A percentile compares a stretch with the other conserved stretches of the same genome.
phyloP scores from a whole-genome alignment of 2,113 vertebrate genomes.

The Psilopsiagon aurifrons region DNA sequence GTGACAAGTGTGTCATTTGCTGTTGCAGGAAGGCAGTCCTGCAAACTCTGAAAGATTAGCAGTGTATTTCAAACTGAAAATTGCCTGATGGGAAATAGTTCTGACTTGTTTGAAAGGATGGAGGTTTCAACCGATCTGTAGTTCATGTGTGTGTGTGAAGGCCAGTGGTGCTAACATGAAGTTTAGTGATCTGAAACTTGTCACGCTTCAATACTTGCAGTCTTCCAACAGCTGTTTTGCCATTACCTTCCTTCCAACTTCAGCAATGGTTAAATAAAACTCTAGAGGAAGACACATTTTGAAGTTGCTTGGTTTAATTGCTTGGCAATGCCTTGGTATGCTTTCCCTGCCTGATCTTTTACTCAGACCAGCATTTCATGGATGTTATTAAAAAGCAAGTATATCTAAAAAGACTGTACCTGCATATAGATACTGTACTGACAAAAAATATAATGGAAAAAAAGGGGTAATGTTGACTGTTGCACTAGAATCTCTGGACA shows the following conservation, averaged over 20 bases:
- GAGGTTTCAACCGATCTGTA: background rate
- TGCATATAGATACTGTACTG: background rate
- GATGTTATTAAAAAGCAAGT: accelerated
- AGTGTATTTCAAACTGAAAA: background rate
- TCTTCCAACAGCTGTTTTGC: conserved; percentile 27
- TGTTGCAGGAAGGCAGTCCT: background rate
- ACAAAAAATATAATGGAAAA: accelerated
- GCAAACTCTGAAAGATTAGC: background rate
- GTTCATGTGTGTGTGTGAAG: background rate
- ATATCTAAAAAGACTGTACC: background rate
- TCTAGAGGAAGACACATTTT: background rate
- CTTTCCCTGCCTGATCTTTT: background rate
- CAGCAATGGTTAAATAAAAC: background rate
- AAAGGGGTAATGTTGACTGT: background rate
- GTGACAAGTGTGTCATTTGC: background rate
- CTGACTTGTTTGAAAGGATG: background rate
- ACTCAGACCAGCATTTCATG: background rate
- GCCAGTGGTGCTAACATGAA: background rate
- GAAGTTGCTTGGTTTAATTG: background rate
- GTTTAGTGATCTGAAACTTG: conserved; percentile 41
- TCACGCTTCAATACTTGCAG: background rate
- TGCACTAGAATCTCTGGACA: background rate
- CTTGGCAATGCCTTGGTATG: background rate
- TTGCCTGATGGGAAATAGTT: background rate
- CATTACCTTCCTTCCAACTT: background rate